Base-by-base conservation (phyloP, 2,113 vertebrate species). In the Alces alces region DNA sequence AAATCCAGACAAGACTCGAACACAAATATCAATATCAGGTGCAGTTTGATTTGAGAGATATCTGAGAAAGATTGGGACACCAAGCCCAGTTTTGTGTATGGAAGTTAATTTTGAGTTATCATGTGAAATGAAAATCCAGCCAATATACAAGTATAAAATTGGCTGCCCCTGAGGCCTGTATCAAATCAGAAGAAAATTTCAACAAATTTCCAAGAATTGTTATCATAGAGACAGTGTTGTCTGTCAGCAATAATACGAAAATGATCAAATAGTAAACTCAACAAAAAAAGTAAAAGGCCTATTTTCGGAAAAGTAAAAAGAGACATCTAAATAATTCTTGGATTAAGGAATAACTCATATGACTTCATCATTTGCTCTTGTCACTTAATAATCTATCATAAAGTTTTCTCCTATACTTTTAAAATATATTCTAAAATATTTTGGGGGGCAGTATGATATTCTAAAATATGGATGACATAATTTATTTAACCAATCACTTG, bases 281-380 rank as follows among this genome's bases (percentile, higher is more conserved):
- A 92, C 13, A 95, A 17, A 16, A 64, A 85, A 82, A 83, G 30
- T 23, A 36, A 23, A 70, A 47, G 80, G 54, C 19, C 12, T 52
- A 47, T 57, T 91, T 93, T 88, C 36, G 16, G 60, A 92, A 96
- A 89, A 58, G n/a, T 84, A 91, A 97, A 95, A 89, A 82, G 54
- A 82, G 3, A 86, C 12, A 55, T 61, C 16, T 85, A 92, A 73
- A 36, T 86, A 86, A 76, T 66, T 52, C 6, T 86, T 82, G 19
- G 8, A 50, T 73, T 89, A 79, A 93, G 28, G 43, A 88, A 43
- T 61, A 96, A 76, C 3, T 70, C 52, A 93, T 78, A 64, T 1
- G 30, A 47, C 21, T 86, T 83, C 28, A 91, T 86, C 39, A 93
- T 61, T 60, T 82, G 27, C 45, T 89, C 82, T 45, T 78, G n/a